Base-by-base conservation (phyloP, 2,113 vertebrate species). In the Benitochromis conjunctus region DNA sequence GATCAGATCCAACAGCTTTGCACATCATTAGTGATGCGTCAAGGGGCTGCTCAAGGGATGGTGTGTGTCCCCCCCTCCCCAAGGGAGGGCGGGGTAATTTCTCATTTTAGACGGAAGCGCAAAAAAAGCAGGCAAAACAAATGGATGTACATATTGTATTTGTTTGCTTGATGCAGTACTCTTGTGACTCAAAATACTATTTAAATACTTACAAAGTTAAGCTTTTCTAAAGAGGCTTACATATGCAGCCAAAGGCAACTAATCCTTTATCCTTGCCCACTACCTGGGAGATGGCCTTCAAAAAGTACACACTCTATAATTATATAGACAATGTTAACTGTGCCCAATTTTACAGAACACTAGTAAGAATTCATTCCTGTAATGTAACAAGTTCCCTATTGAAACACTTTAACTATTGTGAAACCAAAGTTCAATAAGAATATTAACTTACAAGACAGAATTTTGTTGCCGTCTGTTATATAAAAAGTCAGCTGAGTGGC, bases 11-110 rank as follows among this genome's bases (percentile, higher is more conserved):
- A 80, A 46, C 81, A 69, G 92, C 90, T 94, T 91, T 91, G 86
- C 94, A 92, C 92, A 92, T 95, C 93, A 95, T 94, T 95, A 95
- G 88, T 57, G 90, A 79, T 51, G 84, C 57, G 24, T 92, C 86
- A 88, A 86, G 24, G 36, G 82, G 48, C 9, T 19, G 43, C 6
- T 76, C 66, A 19, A 62, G 83, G 51, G 60, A 46, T 48, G 38
- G 41, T 79, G 86, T 26, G 26, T 26, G 26, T 26, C 26, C 7
- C n/a, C 5, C 19, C 16, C 66, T n/a, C 26, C 36, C 24, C 18
- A n/a, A 36, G 64, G 71, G 9, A 83, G 18, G 13, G 13, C 2
- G 13, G 16, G 81, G 46, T 55, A 76, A 77, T 46, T 86, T 88
- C 29, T 91, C 43, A 53, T 89, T 69, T 82, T 51, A 82, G 51